Base-by-base conservation (phyloP, 30 jellyfish, hydroid and myxozoan species). In the Clytia hemisphaerica region DNA sequence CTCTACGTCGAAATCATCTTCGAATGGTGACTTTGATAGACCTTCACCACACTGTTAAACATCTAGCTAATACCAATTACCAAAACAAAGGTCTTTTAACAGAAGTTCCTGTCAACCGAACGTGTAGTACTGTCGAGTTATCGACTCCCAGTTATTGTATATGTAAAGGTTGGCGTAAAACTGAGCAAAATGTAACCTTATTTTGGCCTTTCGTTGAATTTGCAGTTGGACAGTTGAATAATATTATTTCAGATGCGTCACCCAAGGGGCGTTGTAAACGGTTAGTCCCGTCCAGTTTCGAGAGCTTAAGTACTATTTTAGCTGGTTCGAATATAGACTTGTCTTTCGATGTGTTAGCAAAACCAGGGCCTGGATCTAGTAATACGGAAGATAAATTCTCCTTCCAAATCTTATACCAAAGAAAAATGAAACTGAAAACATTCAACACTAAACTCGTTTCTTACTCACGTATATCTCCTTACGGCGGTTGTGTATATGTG, bases 401-500 rank as follows among this genome's bases (percentile, higher is more conserved):
- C 37, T 93, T 73, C 10, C 92, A 77, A 42, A 59, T 86, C 21
- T 77, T 65, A 67, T 78, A 93, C 28, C 45, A 67, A 15, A 67
- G 50, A 31, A 29, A 69, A 34, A 82, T 61, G 18, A 18, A 38
- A 1, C 27, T 30, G 9, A 34, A 45, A 5, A 58, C 81, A 22
- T 47, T 49, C 40, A 44, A 53, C 24, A 75, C 82, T 87, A 64
- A 76, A 44, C 59, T 89, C 25, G 59, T 89, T 6, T 53, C 81
- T 36, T 70, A 36, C 61, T 95, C 81, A 50, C 65, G 98, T 33
- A 7, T 89, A 6, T 80, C 98, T 16, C 87, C 62, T 24, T 89
- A 58, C 33, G 98, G 93, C 15, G 64, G 28, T 75, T 81, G n/a
- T 89, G 98, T 54, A 77, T 89, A 35, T 89, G 98, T 68, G 91